Conservation (phyloP, 2,888 invertebrate species). For the Trilocha varians region DNA sequence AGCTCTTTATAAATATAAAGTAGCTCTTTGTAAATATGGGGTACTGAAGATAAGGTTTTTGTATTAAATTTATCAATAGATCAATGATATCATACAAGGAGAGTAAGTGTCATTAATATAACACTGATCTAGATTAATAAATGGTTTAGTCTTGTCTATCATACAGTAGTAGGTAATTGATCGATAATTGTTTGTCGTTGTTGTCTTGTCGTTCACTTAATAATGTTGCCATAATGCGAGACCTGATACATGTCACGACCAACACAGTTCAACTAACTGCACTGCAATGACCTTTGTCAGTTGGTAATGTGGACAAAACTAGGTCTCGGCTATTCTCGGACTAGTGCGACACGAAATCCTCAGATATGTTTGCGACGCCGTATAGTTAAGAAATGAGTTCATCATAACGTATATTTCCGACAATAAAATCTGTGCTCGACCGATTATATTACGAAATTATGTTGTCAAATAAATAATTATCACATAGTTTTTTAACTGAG, state of each 20-base stretch:
- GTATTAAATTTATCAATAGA: too few species aligned
- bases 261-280: constrained; percentile 23
- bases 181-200: constrained; percentile 15
- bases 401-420: constrained; percentile 1
- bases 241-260: constrained; percentile 29
- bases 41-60: too few species aligned
- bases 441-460: too few species aligned
- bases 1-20: too few species aligned
- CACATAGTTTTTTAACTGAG: too few species aligned
- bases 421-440: not conserved
- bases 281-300: constrained; percentile 36
- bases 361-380: constrained; percentile 9
- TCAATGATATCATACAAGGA: too few species aligned
- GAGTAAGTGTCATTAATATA: too few species aligned
- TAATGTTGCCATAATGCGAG: constrained; percentile 36
- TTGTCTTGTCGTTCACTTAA: constrained; percentile 21
- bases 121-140: too few species aligned
- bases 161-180: constrained; percentile 4
- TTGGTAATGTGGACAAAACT: constrained; percentile 32
- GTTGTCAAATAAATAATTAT: too few species aligned
- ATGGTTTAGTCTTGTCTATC: too few species aligned
- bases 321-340: constrained; percentile 40
- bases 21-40: too few species aligned
- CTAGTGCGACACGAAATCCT: constrained; percentile 26
- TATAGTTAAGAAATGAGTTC: constrained; percentile 2